phyloP scores from a whole-genome alignment of 1,140 invertebrate genomes.

The Frieseomelitta varia region DNA sequence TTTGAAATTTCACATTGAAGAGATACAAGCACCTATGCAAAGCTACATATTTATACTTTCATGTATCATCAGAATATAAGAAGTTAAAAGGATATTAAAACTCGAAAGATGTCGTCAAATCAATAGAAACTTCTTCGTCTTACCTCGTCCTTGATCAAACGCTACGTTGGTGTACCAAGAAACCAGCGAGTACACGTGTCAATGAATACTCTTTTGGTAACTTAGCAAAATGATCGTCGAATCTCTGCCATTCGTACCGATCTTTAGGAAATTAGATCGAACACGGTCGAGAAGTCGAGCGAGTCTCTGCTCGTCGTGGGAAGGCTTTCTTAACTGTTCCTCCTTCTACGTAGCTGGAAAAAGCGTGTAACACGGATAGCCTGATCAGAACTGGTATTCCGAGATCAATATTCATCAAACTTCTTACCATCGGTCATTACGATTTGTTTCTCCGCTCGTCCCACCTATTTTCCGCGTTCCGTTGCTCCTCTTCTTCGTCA shows the following conservation, averaged over 20 bases:
- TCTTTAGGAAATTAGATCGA: slow-evolving; percentile 43
- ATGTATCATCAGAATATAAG: too few relatives aligned
- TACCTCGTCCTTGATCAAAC: background rate
- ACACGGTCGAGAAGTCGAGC: background rate
- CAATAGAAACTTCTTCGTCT: background rate
- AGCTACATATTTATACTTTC: too few relatives aligned
- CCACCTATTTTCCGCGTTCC: slow-evolving; percentile 49
- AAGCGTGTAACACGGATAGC: slow-evolving; percentile 41
- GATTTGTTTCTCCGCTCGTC: slow-evolving; percentile 42
- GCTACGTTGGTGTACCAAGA: too few relatives aligned
- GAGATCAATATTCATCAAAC: slow-evolving; percentile 47
- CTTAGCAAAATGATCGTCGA: slow-evolving; percentile 7
- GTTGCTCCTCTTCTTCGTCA: slow-evolving; percentile 9
- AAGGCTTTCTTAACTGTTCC: slow-evolving; percentile 36
- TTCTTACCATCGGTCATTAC: slow-evolving; percentile 43
- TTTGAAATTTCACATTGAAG: too few relatives aligned
- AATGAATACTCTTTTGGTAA: background rate
- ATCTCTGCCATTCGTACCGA: slow-evolving; percentile 3
- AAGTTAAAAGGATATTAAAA: background rate
- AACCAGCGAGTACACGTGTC: background rate
- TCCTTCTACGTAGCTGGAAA: slow-evolving; percentile 21
- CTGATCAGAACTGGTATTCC: slow-evolving; percentile 42
- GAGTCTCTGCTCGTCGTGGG: slow-evolving; percentile 18
- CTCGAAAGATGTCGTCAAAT: background rate
- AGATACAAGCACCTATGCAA: too few relatives aligned